A percentile compares a stretch with the other conserved stretches of the same genome.
Conservation (phyloP, 2,888 invertebrate species). For the Cephus pulcher region DNA sequence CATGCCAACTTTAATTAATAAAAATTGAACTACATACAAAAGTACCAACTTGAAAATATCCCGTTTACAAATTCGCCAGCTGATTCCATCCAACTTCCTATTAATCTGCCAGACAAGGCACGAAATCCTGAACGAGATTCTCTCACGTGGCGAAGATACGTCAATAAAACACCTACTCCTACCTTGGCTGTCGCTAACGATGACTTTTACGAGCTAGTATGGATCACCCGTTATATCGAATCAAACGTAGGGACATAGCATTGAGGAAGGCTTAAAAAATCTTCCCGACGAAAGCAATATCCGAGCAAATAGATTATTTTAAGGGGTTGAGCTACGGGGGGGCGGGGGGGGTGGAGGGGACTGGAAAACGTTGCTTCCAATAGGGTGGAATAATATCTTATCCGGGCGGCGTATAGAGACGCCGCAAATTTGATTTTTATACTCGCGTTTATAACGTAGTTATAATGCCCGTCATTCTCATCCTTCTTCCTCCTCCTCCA, state of each 20-base stretch:
- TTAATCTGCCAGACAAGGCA: no score
- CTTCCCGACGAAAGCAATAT: slow-evolving; percentile 28
- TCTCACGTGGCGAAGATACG: no score
- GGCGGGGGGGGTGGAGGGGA: neutral
- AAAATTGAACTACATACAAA: no score
- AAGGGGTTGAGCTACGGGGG: slow-evolving; percentile 9
- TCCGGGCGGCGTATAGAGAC: slow-evolving; percentile 34
- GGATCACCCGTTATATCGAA: neutral
- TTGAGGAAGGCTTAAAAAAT: slow-evolving; percentile 14
- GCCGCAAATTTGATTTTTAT: slow-evolving; percentile 52
- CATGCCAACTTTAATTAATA: no score
- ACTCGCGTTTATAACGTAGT: slow-evolving; percentile 51
- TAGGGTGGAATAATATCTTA: slow-evolving; percentile 47
- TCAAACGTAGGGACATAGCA: slow-evolving; percentile 10
- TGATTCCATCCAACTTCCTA: no score
- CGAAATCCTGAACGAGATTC: no score
- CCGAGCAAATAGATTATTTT: slow-evolving; percentile 30
- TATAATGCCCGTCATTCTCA: slow-evolving; percentile 39
- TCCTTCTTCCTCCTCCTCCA: slow-evolving; percentile 24
- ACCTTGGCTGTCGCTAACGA: neutral
- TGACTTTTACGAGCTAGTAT: neutral
- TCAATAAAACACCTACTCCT: no score
- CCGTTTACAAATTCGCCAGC: no score
- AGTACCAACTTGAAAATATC: no score
- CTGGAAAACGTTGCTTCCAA: slow-evolving; percentile 13